phyloP scores from a whole-genome alignment of 1,140 invertebrate genomes.

The Apis cerana region DNA sequence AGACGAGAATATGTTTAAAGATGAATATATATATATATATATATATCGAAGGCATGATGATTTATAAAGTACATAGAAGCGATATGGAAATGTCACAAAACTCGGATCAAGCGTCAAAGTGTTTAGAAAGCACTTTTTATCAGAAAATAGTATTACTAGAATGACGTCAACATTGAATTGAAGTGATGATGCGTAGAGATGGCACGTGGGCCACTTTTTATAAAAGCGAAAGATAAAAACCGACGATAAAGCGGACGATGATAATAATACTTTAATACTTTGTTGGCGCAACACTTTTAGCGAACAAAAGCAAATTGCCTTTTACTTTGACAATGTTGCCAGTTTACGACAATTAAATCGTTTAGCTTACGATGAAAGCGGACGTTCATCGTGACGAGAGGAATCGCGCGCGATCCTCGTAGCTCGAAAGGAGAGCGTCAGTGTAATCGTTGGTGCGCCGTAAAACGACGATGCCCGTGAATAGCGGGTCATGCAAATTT shows the following conservation, averaged over 20 bases:
- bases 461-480: constrained; percentile 42
- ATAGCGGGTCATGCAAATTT: constrained; percentile 77
- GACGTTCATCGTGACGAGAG: not conserved
- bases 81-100: no score
- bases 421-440: not conserved
- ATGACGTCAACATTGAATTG: not conserved
- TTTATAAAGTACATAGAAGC: no score
- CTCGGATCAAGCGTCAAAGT: no score
- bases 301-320: not conserved
- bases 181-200: not conserved
- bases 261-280: not conserved
- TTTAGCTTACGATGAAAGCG: not conserved
- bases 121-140: no score
- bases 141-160: not conserved
- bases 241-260: not conserved
- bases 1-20: no score
- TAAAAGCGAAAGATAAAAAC: not conserved
- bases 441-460: not conserved
- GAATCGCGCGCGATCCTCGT: constrained; percentile 5
- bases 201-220: not conserved
- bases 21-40: no score
- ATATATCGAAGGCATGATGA: no score
- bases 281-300: not conserved
- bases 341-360: not conserved
- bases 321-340: not conserved